Evolutionary conservation across 2,888 invertebrate genomes (phyloP), one percentile per base, ranked within the genome.

Genomic region (Leptinotarsa peninsularis): DNA sequence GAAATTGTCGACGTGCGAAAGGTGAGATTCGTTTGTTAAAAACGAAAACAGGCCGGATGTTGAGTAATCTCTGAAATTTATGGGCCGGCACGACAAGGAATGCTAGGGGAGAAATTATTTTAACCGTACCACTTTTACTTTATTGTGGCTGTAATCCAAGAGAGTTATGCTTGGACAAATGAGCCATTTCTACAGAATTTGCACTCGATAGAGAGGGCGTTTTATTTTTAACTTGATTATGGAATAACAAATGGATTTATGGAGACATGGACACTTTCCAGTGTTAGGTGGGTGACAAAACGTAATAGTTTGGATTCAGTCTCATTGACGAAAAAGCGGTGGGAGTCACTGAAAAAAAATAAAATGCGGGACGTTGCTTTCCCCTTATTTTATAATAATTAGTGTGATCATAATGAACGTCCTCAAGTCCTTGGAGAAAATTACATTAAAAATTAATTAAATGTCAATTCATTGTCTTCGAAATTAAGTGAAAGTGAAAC

Each of bases 21-120:
- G 81, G 79, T 80, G 75, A 77, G 78, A 78, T 74, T 77, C 78
- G 79, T 79, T 81, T 78, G 78, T 80, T 79, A 79, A 77, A 77
- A 75, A 78, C 66, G 67, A 72, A 43, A 74, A 78, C 76, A 71
- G 76, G 67, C 80, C 77, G 78, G 80, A 78, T 77, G 78, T 73
- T 77, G 76, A 72, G 73, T 80, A 80, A 80, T 80, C 80, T 80
- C 77, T 74, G 66, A 66, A 75, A 78, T 76, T 77, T 76, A 80
- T 75, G 75, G 71, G 54, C 63, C 67, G 73, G 71, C 79, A 80
- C 78, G 78, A 66, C 74, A 60, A 56, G 68, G 58, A 72, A 43
- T 68, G 33, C 60, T 72, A 58, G 69, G 76, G 76, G 77, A 77
- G 74, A 75, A 49, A 66, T 63, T 73, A 74, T 75, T 74, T 74